Percentiles rank a stretch among this genome's conserved stretches.
Evolutionary conservation across 2,797 vertebrate species (phyloP).

Genomic region (Paedocypris micromegethes): DNA sequence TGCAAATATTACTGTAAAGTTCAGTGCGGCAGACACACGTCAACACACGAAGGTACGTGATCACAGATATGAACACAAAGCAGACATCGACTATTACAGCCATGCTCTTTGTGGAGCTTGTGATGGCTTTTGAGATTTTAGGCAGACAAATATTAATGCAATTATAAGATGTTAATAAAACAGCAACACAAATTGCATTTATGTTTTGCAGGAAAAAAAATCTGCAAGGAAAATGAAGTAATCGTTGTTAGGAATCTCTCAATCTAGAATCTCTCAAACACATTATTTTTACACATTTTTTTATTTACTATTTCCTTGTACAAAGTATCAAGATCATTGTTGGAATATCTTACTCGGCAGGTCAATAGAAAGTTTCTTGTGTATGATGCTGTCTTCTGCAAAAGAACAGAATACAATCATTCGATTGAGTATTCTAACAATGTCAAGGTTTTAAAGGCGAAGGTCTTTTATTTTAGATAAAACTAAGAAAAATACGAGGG

Average conservation of each 20-base stretch:
- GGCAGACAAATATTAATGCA: no score
- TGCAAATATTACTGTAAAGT: constrained; percentile 72
- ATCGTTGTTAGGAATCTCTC: no score
- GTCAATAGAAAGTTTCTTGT: constrained; percentile 78
- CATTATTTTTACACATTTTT: constrained; percentile 11
- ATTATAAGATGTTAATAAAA: no score
- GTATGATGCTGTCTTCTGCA: constrained; percentile 69
- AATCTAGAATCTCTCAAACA: no score
- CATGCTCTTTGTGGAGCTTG: constrained; percentile 39
- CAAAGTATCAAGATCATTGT: constrained; percentile 40
- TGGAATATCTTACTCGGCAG: constrained; percentile 72
- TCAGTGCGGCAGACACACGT: constrained; percentile 46
- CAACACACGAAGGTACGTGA: constrained; percentile 48
- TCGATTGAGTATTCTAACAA: constrained; percentile 43
- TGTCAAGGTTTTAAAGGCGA: not conserved
- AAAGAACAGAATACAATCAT: constrained; percentile 67
- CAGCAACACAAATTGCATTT: no score
- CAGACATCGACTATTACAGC: constrained; percentile 35
- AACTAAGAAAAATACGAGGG: no score
- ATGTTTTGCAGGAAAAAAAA: no score
- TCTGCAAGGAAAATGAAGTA: no score
- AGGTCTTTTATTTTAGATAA: no score
- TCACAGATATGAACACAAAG: constrained; percentile 44
- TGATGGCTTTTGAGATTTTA: not conserved
- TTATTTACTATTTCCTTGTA: constrained; percentile 25